phyloP scores from a whole-genome alignment of 37 sponge, comb jelly and placozoan genomes.

The Aplysina aerophoba region DNA sequence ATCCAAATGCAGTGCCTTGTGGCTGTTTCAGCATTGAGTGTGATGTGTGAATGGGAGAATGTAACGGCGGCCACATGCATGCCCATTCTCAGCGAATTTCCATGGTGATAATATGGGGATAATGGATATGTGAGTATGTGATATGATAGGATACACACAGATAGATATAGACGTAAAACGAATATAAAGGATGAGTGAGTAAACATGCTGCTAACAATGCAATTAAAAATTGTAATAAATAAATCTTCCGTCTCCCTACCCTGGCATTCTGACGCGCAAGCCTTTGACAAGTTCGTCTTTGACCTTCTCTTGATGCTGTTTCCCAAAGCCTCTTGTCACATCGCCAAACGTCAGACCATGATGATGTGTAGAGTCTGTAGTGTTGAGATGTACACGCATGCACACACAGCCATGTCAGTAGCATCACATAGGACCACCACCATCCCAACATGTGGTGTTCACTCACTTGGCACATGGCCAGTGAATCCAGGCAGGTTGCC shows the following conservation, averaged over 20 bases:
- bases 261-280: slow-evolving; percentile 28
- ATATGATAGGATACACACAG: neutral
- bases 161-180: neutral
- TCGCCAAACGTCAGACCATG: slow-evolving; percentile 21
- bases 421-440: neutral
- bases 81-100: neutral
- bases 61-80: neutral
- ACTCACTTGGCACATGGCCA: slow-evolving; percentile 29
- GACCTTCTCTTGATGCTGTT: neutral
- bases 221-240: slow-evolving; percentile 32
- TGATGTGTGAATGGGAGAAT: neutral
- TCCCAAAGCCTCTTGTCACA: slow-evolving; percentile 21
- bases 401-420: neutral
- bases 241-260: neutral
- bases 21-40: slow-evolving; percentile 20
- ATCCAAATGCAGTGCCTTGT: too few species aligned
- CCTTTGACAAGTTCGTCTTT: slow-evolving; percentile 8
- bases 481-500: slow-evolving; percentile 29
- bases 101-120: too few species aligned
- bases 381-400: neutral
- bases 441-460: neutral
- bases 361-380: neutral
- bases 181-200: neutral
- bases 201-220: neutral
- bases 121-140: neutral